Evolutionary conservation across 2,888 invertebrate species (phyloP).

Genomic region (Melinaea marsaeus): DNA sequence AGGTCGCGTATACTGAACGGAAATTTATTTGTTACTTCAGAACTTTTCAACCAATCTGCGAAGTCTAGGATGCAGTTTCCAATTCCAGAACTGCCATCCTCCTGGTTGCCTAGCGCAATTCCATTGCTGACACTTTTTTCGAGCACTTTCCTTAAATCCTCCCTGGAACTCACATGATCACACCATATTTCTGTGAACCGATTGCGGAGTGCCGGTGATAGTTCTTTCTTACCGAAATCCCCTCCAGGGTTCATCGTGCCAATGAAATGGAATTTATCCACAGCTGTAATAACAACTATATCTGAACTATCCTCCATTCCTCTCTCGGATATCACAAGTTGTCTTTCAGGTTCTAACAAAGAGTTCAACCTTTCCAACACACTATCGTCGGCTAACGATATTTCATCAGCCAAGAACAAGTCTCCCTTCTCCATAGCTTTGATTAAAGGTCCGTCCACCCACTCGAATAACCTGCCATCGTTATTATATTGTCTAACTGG

Average conservation of each 20-base stretch:
- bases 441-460: slow-evolving; percentile 98
- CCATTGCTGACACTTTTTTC: slow-evolving; percentile 84
- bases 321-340: slow-evolving; percentile 93
- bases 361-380: slow-evolving; percentile 98
- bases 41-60: slow-evolving; percentile 84
- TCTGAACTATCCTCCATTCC: slow-evolving; percentile 80
- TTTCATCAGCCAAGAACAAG: slow-evolving; percentile 97
- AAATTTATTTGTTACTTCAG: slow-evolving; percentile 86
- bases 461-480: slow-evolving; percentile 90
- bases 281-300: slow-evolving; percentile 81
- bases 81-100: slow-evolving; percentile 76
- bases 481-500: slow-evolving; percentile 86
- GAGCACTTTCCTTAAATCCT: slow-evolving; percentile 89
- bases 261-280: slow-evolving; percentile 90
- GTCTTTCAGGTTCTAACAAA: slow-evolving; percentile 94
- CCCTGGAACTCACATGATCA: slow-evolving; percentile 82
- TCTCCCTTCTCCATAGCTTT: slow-evolving; percentile 92
- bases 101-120: slow-evolving; percentile 74
- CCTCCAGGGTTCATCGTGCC: slow-evolving; percentile 99
- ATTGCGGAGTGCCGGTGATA: slow-evolving; percentile 97
- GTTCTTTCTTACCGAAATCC: slow-evolving; percentile 99
- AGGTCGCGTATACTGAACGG: slow-evolving; percentile 94
- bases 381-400: slow-evolving; percentile 98
- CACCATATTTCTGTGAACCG: slow-evolving; percentile 99
- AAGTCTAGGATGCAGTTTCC: slow-evolving; percentile 88